These are phyloP conservation scores for Orbicella faveolata DNA, from an alignment of 64 coral and sea anemone genomes.

Conservation along the genomic window DNA sequence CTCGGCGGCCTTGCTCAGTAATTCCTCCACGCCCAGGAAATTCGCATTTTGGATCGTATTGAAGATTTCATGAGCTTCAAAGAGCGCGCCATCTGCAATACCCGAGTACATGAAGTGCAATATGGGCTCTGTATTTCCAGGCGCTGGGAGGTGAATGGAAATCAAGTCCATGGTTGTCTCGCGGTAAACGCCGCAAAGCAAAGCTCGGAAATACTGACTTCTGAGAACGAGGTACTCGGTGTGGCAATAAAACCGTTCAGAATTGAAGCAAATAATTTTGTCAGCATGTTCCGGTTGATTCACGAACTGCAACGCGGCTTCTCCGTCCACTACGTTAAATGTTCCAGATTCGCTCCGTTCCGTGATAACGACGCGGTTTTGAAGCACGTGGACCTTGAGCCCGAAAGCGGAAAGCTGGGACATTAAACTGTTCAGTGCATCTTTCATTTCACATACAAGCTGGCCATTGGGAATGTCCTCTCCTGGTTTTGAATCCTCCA, in stretches of 20 bases:
- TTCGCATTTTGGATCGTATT: conserved; percentile 80
- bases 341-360: conserved; percentile 34
- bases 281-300: conserved; percentile 88
- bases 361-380: conserved; percentile 83
- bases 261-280: conserved; percentile 76
- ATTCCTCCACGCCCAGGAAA: conserved; percentile 82
- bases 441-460: conserved; percentile 52
- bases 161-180: conserved; percentile 84
- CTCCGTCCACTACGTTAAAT: conserved; percentile 76
- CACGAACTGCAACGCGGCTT: conserved; percentile 86
- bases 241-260: conserved; percentile 88
- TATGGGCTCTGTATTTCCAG: conserved; percentile 80
- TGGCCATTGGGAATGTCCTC: background rate
- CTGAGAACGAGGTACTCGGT: conserved; percentile 80
- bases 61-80: conserved; percentile 82
- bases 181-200: conserved; percentile 69
- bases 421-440: conserved; percentile 64
- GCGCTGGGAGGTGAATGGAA: conserved; percentile 78
- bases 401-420: conserved; percentile 72
- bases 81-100: conserved; percentile 60
- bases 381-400: conserved; percentile 81
- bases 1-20: conserved; percentile 58
- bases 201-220: conserved; percentile 87
- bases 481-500: background rate
- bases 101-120: conserved; percentile 87